These are phyloP conservation scores for Idaea straminata DNA, from an alignment of 2,888 invertebrate species.

Conservation along the genomic window DNA sequence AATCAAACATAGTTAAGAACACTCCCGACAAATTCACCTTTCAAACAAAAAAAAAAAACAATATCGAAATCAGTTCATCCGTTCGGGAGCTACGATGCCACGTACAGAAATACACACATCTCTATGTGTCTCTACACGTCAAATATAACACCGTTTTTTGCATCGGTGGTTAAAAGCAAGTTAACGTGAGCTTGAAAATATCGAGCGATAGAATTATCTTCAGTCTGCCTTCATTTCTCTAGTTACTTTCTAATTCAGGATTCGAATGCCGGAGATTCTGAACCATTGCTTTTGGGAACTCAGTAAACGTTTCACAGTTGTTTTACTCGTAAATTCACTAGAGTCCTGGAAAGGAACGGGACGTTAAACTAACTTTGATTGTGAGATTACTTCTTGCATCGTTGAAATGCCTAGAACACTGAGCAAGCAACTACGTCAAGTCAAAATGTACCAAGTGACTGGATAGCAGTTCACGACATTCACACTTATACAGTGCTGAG, in stretches of 20 bases:
- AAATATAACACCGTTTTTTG: too few relatives aligned
- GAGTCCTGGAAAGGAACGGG: neutral
- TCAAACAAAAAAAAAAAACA: too few relatives aligned
- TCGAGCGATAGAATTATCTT: slow-evolving; percentile 7
- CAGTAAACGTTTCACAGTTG: neutral
- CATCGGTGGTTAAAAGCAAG: too few relatives aligned
- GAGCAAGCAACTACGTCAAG: neutral
- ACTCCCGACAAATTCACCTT: too few relatives aligned
- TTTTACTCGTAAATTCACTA: slow-evolving; percentile 1
- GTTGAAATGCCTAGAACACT: neutral
- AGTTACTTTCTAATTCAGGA: slow-evolving; percentile 52
- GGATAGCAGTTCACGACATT: neutral
- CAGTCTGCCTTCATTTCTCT: slow-evolving; percentile 34
- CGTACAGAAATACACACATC: too few relatives aligned
- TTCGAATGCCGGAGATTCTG: slow-evolving; percentile 30
- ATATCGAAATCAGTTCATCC: too few relatives aligned
- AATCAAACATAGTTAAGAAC: too few relatives aligned
- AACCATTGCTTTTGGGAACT: slow-evolving; percentile 1
- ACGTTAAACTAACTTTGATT: neutral
- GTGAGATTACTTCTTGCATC: neutral
- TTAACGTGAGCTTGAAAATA: neutral
- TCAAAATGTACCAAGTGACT: neutral
- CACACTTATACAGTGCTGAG: too few relatives aligned
- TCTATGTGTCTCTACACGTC: too few relatives aligned
- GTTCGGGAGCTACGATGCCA: too few relatives aligned